Percentiles rank a stretch among this genome's conserved stretches.
Evolutionary conservation across 2,888 invertebrate species (phyloP).

Genomic region (Gasteruption jaculator): DNA sequence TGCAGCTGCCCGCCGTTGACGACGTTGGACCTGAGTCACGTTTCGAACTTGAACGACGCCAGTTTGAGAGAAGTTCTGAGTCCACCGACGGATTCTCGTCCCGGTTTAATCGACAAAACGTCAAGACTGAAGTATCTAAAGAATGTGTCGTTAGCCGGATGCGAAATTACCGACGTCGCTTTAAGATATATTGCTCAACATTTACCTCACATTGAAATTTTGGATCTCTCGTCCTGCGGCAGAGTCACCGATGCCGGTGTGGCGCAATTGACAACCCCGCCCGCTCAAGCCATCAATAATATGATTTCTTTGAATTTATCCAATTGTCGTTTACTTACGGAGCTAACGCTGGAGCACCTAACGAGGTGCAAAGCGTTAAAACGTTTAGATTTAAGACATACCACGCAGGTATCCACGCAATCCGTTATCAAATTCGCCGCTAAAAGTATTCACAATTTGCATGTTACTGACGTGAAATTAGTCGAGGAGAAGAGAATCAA

Average conservation of each 20-base stretch:
- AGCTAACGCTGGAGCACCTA: slow-evolving; percentile 77
- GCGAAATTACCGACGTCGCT: slow-evolving; percentile 86
- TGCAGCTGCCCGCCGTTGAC: slow-evolving; percentile 76
- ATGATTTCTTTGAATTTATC: slow-evolving; percentile 75
- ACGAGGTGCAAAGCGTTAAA: slow-evolving; percentile 69
- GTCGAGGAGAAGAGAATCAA: slow-evolving; percentile 56
- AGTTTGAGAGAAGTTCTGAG: slow-evolving; percentile 81
- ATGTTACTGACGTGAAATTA: slow-evolving; percentile 74
- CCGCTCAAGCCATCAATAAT: slow-evolving; percentile 60
- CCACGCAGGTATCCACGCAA: slow-evolving; percentile 75
- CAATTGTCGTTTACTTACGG: slow-evolving; percentile 77
- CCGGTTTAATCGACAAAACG: slow-evolving; percentile 69
- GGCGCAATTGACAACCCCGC: slow-evolving; percentile 75
- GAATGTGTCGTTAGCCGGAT: slow-evolving; percentile 75
- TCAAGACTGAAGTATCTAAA: slow-evolving; percentile 74
- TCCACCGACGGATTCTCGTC: slow-evolving; percentile 81
- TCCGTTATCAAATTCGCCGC: slow-evolving; percentile 81
- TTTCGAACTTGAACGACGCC: slow-evolving; percentile 79
- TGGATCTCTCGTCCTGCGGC: slow-evolving; percentile 83
- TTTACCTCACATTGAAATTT: slow-evolving; percentile 66
- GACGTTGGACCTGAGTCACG: slow-evolving; percentile 79
- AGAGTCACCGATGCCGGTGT: slow-evolving; percentile 87
- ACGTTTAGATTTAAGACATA: slow-evolving; percentile 74
- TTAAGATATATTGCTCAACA: slow-evolving; percentile 74
- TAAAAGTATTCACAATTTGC: slow-evolving; percentile 73